These are phyloP conservation scores for Lamellibrachia luymesi DNA, from an alignment of 1,140 invertebrate species.

Conservation along the genomic window DNA sequence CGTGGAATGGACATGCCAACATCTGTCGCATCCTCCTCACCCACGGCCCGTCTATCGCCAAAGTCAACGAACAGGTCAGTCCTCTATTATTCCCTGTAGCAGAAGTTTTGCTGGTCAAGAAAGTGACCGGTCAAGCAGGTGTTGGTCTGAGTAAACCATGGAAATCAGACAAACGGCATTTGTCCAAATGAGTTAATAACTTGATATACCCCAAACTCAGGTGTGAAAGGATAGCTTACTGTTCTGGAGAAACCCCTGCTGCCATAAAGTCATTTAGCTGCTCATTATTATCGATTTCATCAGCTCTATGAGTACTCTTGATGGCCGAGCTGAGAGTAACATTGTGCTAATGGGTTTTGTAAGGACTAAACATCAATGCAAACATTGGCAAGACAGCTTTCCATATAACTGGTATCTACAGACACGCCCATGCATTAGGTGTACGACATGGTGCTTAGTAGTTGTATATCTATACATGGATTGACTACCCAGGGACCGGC, in stretches of 20 bases:
- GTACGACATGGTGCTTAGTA: not conserved
- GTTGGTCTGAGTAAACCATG: not conserved
- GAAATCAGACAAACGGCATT: not conserved
- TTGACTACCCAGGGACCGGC: not conserved
- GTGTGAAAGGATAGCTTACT: not conserved
- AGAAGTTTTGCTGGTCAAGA: not conserved
- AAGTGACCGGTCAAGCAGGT: not conserved
- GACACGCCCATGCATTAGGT: not conserved
- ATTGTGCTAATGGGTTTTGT: not conserved
- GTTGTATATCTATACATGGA: not conserved
- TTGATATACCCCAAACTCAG: not conserved
- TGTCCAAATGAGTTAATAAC: not conserved
- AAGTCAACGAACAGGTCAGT: slow-evolving; percentile 76
- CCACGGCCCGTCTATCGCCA: slow-evolving; percentile 73
- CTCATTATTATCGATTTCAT: not conserved
- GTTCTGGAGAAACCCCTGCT: not conserved
- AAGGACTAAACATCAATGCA: not conserved
- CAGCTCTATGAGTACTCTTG: not conserved
- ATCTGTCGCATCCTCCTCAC: slow-evolving; percentile 77
- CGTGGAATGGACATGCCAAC: slow-evolving; percentile 83
- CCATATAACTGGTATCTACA: not conserved
- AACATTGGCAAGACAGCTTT: not conserved
- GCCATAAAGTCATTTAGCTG: not conserved
- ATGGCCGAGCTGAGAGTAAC: not conserved
- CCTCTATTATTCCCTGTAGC: not conserved